Conservation (phyloP, 1,140 invertebrate species). For the Zaprionus ghesquierei region DNA sequence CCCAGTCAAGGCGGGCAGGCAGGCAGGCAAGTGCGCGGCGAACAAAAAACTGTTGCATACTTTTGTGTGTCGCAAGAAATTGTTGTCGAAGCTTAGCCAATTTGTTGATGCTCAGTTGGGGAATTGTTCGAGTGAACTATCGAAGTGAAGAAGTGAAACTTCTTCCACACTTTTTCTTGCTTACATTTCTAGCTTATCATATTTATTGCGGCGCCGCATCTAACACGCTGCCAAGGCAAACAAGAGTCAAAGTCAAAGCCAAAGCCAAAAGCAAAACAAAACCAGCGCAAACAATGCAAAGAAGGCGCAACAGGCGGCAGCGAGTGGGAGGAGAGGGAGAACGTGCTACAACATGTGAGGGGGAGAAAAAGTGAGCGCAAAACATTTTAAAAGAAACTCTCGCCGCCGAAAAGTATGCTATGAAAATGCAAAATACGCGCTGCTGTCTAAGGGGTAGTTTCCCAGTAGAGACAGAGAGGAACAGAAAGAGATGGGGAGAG, state of each 20-base stretch:
- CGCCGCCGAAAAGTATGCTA: slow-evolving; percentile 60
- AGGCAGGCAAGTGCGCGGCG: background rate
- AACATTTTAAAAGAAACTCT: slow-evolving; percentile 6
- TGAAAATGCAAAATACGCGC: slow-evolving; percentile 40
- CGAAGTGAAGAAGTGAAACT: background rate
- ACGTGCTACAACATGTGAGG: slow-evolving; percentile 17
- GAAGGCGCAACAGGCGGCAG: slow-evolving; percentile 52
- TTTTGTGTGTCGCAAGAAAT: slow-evolving; percentile 13
- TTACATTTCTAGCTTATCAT: background rate
- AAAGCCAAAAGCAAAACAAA: slow-evolving; percentile 1
- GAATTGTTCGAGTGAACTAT: background rate
- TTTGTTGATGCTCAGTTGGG: background rate
- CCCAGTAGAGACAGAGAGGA: background rate
- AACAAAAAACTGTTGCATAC: slow-evolving; percentile 23
- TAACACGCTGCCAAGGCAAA: slow-evolving; percentile 19
- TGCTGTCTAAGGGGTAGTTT: slow-evolving; percentile 48
- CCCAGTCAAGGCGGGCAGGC: background rate
- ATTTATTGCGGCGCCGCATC: slow-evolving; percentile 19
- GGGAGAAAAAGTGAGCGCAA: slow-evolving; percentile 23
- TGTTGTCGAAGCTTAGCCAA: background rate
- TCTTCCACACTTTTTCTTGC: background rate
- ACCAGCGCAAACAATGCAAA: slow-evolving; percentile 25
- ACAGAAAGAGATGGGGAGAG: background rate
- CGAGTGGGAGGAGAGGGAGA: background rate
- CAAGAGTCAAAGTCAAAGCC: slow-evolving; percentile 5